Evolutionary conservation across 2,888 invertebrate genomes (phyloP).

Genomic region (Platycnemis pennipes): DNA sequence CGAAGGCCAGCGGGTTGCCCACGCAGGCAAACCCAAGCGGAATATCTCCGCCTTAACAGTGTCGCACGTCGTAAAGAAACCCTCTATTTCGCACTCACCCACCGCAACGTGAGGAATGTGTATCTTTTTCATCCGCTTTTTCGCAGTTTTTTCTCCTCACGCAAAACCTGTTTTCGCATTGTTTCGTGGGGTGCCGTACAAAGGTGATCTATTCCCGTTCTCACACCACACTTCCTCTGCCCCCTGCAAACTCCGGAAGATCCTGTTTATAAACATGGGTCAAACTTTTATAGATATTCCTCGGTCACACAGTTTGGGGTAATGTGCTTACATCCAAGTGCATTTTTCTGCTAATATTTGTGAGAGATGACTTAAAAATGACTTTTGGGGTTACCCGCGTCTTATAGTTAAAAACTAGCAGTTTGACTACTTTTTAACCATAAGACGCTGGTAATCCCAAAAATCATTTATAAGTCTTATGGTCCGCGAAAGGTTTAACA

Average conservation of each 20-base stretch:
- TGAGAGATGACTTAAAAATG: too few relatives aligned
- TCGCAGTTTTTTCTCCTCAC: neutral
- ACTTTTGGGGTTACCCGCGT: too few relatives aligned
- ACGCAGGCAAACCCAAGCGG: neutral
- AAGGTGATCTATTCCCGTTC: constrained; percentile 29
- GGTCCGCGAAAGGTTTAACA: too few relatives aligned
- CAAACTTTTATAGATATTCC: too few relatives aligned
- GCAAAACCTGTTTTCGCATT: constrained; percentile 43
- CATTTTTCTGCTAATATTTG: too few relatives aligned
- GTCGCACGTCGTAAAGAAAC: neutral
- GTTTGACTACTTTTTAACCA: too few relatives aligned
- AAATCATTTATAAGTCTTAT: too few relatives aligned
- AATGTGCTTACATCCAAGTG: too few relatives aligned
- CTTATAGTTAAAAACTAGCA: too few relatives aligned
- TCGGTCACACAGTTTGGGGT: too few relatives aligned
- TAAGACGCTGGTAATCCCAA: too few relatives aligned
- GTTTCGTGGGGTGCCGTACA: neutral
- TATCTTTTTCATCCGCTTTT: constrained; percentile 38
- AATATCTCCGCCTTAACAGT: neutral
- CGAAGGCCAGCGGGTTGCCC: constrained; percentile 49
- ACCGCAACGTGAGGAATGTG: constrained; percentile 41
- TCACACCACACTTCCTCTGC: neutral
- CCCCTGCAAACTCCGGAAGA: neutral
- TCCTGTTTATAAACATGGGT: neutral
- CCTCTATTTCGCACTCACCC: constrained; percentile 37